phyloP scores from a whole-genome alignment of 2,888 invertebrate genomes.

The Chorisops tibialis region DNA sequence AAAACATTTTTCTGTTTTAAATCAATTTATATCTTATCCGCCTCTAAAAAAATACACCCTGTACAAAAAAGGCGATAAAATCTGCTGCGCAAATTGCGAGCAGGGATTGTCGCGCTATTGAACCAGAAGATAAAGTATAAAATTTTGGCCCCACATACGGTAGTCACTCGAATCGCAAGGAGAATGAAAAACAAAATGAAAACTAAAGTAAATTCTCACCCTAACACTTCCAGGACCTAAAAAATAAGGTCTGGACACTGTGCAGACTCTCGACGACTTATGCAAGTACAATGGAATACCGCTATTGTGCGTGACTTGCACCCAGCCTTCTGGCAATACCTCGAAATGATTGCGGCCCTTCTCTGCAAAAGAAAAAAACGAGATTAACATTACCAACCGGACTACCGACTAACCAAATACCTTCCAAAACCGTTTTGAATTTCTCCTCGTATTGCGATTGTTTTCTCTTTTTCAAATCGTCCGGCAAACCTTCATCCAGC shows the following conservation, averaged over 20 bases:
- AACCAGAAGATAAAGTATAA: too few species aligned
- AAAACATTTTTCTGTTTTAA: too few species aligned
- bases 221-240: constrained; percentile 88
- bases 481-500: constrained; percentile 75
- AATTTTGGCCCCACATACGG: too few species aligned
- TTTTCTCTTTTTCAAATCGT: constrained; percentile 62
- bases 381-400: too few species aligned
- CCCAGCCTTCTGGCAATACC: constrained; percentile 96
- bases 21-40: too few species aligned
- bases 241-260: constrained; percentile 90
- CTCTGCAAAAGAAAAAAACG: constrained; percentile 54
- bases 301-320: constrained; percentile 89
- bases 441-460: constrained; percentile 69
- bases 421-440: constrained; percentile 72
- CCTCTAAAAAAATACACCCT: too few species aligned
- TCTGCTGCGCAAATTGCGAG: too few species aligned
- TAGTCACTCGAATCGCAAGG: too few species aligned
- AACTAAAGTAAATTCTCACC: too few species aligned
- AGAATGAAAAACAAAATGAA: too few species aligned
- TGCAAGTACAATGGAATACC: constrained; percentile 97
- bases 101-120: too few species aligned
- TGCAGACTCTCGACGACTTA: constrained; percentile 81
- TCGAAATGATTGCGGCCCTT: constrained; percentile 90
- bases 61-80: too few species aligned
- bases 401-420: constrained; percentile 48